Evolutionary conservation across 2,888 invertebrate genomes (phyloP).

Genomic region (Carterocephalus palaemon): DNA sequence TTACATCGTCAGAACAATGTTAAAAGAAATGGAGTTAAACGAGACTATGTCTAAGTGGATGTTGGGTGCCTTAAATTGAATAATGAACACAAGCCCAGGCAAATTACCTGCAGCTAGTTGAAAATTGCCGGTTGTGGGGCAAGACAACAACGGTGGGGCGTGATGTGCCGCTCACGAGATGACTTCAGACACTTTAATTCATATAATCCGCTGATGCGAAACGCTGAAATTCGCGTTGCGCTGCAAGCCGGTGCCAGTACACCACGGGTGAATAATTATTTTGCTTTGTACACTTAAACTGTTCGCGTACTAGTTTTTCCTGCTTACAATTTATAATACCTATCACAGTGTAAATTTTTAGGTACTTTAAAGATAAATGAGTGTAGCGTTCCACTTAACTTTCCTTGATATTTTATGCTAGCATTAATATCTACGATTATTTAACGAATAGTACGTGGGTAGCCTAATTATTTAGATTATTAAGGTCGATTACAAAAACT

Average conservation of each 20-base stretch:
- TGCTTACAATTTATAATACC: background rate
- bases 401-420: too few species aligned
- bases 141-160: conserved; percentile 37
- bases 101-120: conserved; percentile 39
- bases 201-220: conserved; percentile 45
- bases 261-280: conserved; percentile 10
- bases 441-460: too few species aligned
- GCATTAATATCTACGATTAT: too few species aligned
- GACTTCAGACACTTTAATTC: conserved; percentile 57
- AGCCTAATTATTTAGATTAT: too few species aligned
- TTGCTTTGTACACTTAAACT: conserved; percentile 7
- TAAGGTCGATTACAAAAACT: too few species aligned
- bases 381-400: too few species aligned
- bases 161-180: conserved; percentile 50
- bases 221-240: conserved; percentile 37
- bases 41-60: conserved; percentile 23
- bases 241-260: too few species aligned
- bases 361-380: too few species aligned
- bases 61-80: conserved; percentile 45
- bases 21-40: conserved; percentile 17
- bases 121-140: conserved; percentile 50
- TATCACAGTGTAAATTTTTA: too few species aligned
- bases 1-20: conserved; percentile 16
- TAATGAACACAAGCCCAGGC: conserved; percentile 45
- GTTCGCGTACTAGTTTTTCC: background rate